phyloP scores from a whole-genome alignment of 2,888 invertebrate genomes.

The Zaprionus lineosus region DNA sequence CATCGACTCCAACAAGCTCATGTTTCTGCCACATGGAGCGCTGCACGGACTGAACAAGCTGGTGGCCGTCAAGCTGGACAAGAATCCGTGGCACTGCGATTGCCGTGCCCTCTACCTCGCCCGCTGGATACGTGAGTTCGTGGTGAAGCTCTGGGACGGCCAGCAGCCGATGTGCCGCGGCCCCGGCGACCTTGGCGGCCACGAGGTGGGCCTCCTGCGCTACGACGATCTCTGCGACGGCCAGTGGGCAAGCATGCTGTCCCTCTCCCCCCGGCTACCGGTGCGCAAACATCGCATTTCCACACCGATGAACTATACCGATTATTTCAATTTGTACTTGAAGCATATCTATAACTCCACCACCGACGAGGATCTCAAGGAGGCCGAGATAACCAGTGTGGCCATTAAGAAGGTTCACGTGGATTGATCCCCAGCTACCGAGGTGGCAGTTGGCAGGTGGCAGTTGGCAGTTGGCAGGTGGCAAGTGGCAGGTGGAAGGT shows the following conservation, averaged over 20 bases:
- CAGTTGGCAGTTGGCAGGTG: too few relatives aligned
- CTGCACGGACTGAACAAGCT: constrained; percentile 85
- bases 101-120: constrained; percentile 87
- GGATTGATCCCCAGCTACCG: too few relatives aligned
- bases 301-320: constrained; percentile 82
- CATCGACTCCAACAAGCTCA: constrained; percentile 86
- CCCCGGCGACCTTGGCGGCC: constrained; percentile 84
- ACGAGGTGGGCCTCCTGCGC: constrained; percentile 83
- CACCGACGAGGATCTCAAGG: constrained; percentile 68
- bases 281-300: constrained; percentile 81
- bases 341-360: constrained; percentile 81
- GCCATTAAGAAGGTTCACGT: constrained; percentile 65
- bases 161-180: constrained; percentile 84
- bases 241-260: constrained; percentile 88
- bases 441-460: too few relatives aligned
- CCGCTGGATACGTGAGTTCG: constrained; percentile 84
- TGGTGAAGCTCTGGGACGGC: constrained; percentile 84
- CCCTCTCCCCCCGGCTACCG: constrained; percentile 81
- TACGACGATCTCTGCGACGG: constrained; percentile 88
- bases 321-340: constrained; percentile 82
- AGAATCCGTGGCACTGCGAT: constrained; percentile 87
- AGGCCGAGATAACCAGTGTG: constrained; percentile 69
- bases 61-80: constrained; percentile 85
- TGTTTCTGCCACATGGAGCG: constrained; percentile 85
- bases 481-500: too few relatives aligned